A percentile compares a stretch with the other conserved stretches of the same genome.
phyloP scores from a whole-genome alignment of 2,113 vertebrate genomes.

The Hypomesus transpacificus region DNA sequence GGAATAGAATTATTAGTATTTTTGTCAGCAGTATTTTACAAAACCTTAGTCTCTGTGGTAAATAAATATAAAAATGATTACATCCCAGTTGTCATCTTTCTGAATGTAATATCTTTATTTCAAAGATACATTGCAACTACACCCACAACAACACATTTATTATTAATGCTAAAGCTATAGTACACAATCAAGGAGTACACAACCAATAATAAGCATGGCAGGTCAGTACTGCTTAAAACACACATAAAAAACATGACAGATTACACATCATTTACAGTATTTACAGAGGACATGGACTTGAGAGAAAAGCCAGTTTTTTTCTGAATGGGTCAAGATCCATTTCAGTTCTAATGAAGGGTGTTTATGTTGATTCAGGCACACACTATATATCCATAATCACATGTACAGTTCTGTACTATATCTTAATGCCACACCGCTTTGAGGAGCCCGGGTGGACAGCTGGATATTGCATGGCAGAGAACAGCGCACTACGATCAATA shows the following conservation, averaged over 20 bases:
- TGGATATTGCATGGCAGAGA: not conserved
- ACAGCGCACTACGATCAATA: not conserved
- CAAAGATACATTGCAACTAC: not conserved
- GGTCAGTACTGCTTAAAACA: not conserved
- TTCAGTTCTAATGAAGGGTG: not conserved
- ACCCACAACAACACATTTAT: not conserved
- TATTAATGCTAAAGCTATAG: not conserved
- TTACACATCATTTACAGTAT: not conserved
- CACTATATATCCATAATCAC: not conserved
- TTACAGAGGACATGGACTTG: not conserved
- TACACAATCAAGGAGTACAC: not conserved
- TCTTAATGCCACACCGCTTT: not conserved
- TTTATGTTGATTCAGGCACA: not conserved
- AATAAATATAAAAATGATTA: not conserved
- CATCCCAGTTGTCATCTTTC: not conserved
- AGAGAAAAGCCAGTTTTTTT: not conserved
- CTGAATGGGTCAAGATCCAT: too few relatives aligned
- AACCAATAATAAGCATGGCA: not conserved
- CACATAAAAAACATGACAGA: not conserved
- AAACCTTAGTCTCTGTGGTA: not conserved
- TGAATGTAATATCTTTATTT: constrained; percentile 7
- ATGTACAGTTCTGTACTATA: not conserved
- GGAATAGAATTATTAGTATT: not conserved
- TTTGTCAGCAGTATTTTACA: not conserved
- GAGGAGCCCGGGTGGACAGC: not conserved